Evolutionary conservation across 2,113 vertebrate species (phyloP).

Genomic region (Taxidea taxus): DNA sequence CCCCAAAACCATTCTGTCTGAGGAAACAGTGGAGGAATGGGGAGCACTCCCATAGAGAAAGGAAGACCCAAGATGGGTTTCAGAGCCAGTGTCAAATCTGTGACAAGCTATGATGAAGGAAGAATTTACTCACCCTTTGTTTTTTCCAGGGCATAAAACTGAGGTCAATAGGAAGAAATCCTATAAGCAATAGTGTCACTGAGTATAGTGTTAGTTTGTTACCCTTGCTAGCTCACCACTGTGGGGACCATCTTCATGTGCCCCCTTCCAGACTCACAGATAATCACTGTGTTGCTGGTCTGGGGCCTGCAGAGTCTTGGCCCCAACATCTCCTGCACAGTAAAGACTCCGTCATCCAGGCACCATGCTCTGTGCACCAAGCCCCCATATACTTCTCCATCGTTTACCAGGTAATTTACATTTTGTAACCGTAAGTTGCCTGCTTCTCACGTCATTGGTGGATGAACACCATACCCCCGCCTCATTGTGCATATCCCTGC

Average conservation of each 20-base stretch:
- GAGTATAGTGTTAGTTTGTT: fast-evolving
- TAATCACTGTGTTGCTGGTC: fast-evolving
- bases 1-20: not conserved
- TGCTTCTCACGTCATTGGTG: not conserved
- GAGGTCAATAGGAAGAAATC: fast-evolving
- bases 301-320: no score
- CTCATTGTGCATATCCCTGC: fast-evolving
- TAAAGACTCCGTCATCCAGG: fast-evolving
- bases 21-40: not conserved
- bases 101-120: not conserved
- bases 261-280: fast-evolving
- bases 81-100: fast-evolving
- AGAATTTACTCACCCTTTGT: fast-evolving
- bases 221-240: fast-evolving
- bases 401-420: no score
- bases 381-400: no score
- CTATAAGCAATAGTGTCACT: fast-evolving
- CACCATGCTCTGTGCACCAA: fast-evolving
- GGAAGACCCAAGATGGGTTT: fast-evolving
- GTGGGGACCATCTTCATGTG: fast-evolving
- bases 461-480: fast-evolving
- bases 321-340: not conserved
- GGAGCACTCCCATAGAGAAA: not conserved
- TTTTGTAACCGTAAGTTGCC: no score
- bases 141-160: not conserved